Base-by-base conservation (phyloP, 2,888 invertebrate genomes). In the Diogma glabrata region DNA sequence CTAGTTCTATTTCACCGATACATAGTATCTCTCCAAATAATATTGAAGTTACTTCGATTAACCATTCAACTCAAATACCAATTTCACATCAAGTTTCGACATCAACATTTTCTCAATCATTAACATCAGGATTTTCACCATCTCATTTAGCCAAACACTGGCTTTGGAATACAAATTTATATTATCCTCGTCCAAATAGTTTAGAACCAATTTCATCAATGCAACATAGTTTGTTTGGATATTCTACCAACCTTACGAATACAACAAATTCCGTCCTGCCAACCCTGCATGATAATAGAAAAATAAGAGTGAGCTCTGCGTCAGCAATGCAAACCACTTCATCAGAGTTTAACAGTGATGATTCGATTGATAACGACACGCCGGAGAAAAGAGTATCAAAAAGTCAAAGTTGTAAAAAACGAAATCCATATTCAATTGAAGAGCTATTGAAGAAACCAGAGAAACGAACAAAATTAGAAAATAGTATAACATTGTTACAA, bases 361-460 rank as follows among this genome's bases (percentile, higher is more conserved):
- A 79, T 56, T 79, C 79, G 51, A 9, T 6, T 66, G 66, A 64
- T 1, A 71, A 70, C 5, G 73, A 73, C 7, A 60, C 59, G n/a
- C 69, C 71, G 24, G 52, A 57, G 30, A 55, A 56, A 43, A 51
- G 51, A 20, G 22, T 51, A 60, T 60, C 8, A 59, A 59, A 61
- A 67, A 53, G 57, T 66, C 50, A 63, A 63, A 72, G 71, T 53
- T 71, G 71, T 46, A 74, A 75, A 59, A 84, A 87, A 65, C 79
- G 83, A 55, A 89, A 87, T 64, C 88, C 89, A 0, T 91, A 90
- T 63, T 89, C 89, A 2, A 91, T 91, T 63, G 90, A 89, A 59
- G 90, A 90, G 62, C 66, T 90, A 8, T 64, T 90, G 23, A 90
- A 89, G 63, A 87, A 87, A 59, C 87, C 87, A 0, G 82, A 81